These are phyloP conservation scores for Tetramorium bicarinatum DNA, from an alignment of 2,888 invertebrate genomes.

Conservation along the genomic window DNA sequence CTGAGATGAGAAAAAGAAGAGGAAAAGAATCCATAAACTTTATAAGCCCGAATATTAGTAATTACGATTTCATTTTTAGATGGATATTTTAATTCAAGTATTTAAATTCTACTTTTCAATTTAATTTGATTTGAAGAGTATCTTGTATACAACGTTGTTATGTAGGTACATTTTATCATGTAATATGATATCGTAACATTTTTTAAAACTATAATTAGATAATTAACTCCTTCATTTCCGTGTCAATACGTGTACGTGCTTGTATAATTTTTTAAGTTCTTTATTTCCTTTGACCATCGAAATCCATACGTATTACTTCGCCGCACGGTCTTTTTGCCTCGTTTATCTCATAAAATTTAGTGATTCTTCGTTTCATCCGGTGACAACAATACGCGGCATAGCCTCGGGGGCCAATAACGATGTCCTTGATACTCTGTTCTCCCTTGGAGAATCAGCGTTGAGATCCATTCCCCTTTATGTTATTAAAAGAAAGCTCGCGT, in stretches of 20 bases:
- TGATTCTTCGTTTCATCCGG: conserved; percentile 78
- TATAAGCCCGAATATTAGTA: not conserved
- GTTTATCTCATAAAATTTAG: conserved; percentile 81
- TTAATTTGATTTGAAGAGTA: not conserved
- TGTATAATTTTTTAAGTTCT: conserved; percentile 11
- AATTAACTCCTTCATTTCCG: not conserved
- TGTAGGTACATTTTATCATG: not conserved
- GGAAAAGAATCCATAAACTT: not conserved
- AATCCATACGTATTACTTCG: conserved; percentile 69
- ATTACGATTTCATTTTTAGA: not conserved
- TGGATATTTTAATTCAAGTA: not conserved
- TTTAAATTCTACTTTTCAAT: not conserved
- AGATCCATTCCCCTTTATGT: conserved; percentile 65
- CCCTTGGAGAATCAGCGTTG: conserved; percentile 70
- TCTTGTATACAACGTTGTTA: not conserved
- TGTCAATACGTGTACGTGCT: not conserved
- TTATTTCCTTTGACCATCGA: conserved; percentile 16
- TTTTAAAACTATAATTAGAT: not conserved
- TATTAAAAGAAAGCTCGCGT: conserved; percentile 62
- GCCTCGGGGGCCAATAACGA: conserved; percentile 84
- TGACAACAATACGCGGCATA: conserved; percentile 81
- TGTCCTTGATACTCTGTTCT: conserved; percentile 75
- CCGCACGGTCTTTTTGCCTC: conserved; percentile 75
- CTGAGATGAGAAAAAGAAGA: not conserved
- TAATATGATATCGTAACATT: not conserved